Conservation (phyloP, 2,113 vertebrate genomes). For the Columba livia region DNA sequence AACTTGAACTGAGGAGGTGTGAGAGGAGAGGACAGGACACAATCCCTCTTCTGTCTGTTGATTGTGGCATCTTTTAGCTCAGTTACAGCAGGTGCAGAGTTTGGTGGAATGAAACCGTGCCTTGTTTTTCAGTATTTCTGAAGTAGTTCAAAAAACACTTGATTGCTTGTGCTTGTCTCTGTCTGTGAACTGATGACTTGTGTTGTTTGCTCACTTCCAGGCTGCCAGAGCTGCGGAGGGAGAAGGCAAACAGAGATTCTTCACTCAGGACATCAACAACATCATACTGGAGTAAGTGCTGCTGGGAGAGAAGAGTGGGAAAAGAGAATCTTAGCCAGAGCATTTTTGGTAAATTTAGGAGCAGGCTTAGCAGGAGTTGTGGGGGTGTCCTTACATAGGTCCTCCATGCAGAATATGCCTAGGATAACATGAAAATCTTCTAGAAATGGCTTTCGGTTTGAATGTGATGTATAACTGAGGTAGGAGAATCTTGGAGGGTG, state of each 20-base stretch:
- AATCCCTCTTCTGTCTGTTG: not conserved
- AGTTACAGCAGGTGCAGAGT: not conserved
- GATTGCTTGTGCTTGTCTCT: not conserved
- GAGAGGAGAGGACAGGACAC: not conserved
- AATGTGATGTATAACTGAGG: not conserved
- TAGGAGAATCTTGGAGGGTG: not conserved
- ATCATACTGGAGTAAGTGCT: constrained; percentile 89
- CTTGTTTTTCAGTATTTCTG: not conserved
- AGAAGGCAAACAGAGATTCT: constrained; percentile 89
- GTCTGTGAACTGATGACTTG: constrained; percentile 17
- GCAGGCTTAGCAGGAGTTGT: not conserved
- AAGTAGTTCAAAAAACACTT: not conserved
- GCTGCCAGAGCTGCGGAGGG: constrained; percentile 84
- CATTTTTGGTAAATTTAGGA: not conserved
- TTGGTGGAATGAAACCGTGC: not conserved
- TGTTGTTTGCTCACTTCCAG: constrained; percentile 71
- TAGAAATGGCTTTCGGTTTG: not conserved
- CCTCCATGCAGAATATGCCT: not conserved
- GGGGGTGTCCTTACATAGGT: not conserved
- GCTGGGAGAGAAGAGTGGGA: not conserved
- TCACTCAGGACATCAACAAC: constrained; percentile 89
- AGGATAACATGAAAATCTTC: not conserved
- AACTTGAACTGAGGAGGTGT: not conserved
- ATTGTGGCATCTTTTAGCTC: not conserved
- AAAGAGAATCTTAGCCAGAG: not conserved